These are phyloP conservation scores for Gallinago nigripennis DNA, from an alignment of 2,797 vertebrate species.

Conservation along the genomic window DNA sequence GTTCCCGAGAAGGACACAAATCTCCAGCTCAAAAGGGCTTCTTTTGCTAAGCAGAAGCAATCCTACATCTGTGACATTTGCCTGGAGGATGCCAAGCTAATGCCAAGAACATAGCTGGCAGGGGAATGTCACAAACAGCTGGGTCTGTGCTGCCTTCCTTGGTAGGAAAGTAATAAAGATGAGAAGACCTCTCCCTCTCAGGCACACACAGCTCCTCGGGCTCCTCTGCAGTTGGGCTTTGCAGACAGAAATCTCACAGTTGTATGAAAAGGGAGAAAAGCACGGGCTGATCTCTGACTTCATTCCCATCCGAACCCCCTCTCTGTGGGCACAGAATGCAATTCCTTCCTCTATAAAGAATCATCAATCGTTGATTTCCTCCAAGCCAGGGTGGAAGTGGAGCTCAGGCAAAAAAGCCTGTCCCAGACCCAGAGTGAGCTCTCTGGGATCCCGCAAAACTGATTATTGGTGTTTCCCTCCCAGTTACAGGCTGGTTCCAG, in stretches of 20 bases:
- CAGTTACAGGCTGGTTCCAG: too few species aligned
- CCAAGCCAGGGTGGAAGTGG: neutral
- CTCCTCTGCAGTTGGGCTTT: neutral
- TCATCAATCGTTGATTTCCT: neutral
- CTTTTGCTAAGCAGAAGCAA: neutral
- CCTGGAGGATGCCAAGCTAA: neutral
- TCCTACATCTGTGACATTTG: neutral
- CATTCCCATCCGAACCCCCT: accelerated
- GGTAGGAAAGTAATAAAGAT: neutral
- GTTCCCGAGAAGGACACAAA: neutral
- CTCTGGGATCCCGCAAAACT: neutral
- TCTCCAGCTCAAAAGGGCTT: neutral
- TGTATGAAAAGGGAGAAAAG: neutral
- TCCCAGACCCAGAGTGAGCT: neutral
- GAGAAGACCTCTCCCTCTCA: neutral
- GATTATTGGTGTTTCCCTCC: neutral
- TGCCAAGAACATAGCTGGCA: neutral
- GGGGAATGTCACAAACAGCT: neutral
- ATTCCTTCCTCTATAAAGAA: neutral
- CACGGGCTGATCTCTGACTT: accelerated
- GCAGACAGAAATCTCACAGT: neutral
- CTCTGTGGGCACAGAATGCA: neutral
- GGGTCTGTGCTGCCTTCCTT: neutral
- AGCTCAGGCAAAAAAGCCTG: neutral
- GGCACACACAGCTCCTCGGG: neutral